These are phyloP conservation scores for Micrasema longulum DNA, from an alignment of 1,140 invertebrate species.

Conservation along the genomic window DNA sequence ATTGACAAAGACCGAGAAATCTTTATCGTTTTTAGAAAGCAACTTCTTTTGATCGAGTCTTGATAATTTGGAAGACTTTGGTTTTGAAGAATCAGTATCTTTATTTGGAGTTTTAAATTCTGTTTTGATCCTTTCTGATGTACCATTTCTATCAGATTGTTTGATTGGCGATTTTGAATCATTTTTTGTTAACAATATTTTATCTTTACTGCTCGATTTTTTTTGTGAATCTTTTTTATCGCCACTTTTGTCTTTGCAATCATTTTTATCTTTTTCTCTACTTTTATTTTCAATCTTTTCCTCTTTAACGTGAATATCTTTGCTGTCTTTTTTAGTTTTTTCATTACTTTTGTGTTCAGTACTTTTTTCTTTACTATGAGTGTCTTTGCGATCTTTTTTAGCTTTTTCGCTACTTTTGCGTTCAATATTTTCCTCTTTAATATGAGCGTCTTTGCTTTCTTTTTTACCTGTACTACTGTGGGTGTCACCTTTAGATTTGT, in stretches of 20 bases:
- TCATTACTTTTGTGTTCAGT: conserved; percentile 4
- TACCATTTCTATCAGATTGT: conserved; percentile 4
- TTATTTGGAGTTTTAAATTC: conserved; percentile 38
- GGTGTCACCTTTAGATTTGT: neutral
- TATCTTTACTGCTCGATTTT: neutral
- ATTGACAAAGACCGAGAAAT: conserved; percentile 60
- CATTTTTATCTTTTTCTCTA: conserved; percentile 21
- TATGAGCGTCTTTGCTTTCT: neutral
- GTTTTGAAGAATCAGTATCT: conserved; percentile 30
- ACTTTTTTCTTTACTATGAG: neutral
- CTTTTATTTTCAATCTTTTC: neutral
- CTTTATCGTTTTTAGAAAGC: conserved; percentile 58
- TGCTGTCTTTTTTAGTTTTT: too few species aligned
- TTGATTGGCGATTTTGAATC: neutral
- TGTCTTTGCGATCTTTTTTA: too few species aligned
- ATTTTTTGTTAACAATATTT: too few species aligned
- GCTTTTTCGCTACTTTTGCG: neutral
- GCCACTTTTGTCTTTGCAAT: conserved; percentile 36
- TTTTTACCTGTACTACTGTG: neutral
- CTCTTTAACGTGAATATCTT: too few species aligned
- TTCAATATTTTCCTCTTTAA: conserved; percentile 2
- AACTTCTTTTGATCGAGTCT: conserved; percentile 47
- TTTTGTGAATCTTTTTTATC: conserved; percentile 25
- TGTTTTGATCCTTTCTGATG: conserved; percentile 26
- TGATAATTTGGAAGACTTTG: conserved; percentile 18